Evolutionary conservation across 2,888 invertebrate species (phyloP).

Genomic region (Stenichneumon culpator): DNA sequence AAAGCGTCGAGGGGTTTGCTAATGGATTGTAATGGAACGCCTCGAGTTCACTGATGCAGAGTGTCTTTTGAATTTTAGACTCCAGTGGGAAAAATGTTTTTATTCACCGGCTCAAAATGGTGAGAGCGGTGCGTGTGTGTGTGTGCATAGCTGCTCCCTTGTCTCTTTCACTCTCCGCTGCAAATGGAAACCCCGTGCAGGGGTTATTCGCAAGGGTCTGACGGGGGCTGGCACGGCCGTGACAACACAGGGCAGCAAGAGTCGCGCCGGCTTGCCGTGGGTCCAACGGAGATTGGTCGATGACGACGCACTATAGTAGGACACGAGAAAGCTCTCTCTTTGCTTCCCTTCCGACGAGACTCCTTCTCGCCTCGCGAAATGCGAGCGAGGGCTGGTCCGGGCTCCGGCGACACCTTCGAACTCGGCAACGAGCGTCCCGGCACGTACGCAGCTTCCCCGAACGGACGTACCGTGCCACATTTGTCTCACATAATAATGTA

Average conservation of each 20-base stretch:
- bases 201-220: constrained; percentile 57
- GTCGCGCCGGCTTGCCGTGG: constrained; percentile 52
- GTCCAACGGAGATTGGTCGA: constrained; percentile 77
- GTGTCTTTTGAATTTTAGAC: constrained; percentile 39
- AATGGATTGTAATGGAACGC: constrained; percentile 44
- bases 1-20: constrained; percentile 19
- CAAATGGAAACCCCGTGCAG: constrained; percentile 61
- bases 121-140: constrained; percentile 11
- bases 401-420: constrained; percentile 47
- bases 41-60: constrained; percentile 49
- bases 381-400: constrained; percentile 53
- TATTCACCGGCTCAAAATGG: constrained; percentile 54
- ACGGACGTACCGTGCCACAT: not conserved
- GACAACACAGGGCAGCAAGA: constrained; percentile 55
- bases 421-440: constrained; percentile 29
- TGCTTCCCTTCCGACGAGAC: constrained; percentile 70
- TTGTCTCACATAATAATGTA: not conserved
- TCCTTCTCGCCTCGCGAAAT: constrained; percentile 27
- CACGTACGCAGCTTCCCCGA: not conserved
- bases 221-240: constrained; percentile 56
- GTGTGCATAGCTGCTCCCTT: constrained; percentile 2
- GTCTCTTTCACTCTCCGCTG: constrained; percentile 28
- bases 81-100: constrained; percentile 34
- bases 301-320: constrained; percentile 75
- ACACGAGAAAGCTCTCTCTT: constrained; percentile 84